These are phyloP conservation scores for Hippocampus kuda DNA, from an alignment of 2,797 vertebrate species.

Conservation along the genomic window DNA sequence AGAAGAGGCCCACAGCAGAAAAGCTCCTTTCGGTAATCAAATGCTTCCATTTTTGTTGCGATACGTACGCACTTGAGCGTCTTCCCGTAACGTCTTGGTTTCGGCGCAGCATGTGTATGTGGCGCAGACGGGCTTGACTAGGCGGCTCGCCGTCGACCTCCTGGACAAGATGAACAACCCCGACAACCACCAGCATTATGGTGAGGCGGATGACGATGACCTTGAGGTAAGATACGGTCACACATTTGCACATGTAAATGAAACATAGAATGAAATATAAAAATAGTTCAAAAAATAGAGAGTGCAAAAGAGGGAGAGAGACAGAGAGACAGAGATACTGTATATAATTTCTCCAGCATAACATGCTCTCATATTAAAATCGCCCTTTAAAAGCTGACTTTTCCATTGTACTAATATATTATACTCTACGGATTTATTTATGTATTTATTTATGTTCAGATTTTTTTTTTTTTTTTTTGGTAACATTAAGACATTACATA, in stretches of 20 bases:
- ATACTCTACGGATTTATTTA: too few species aligned
- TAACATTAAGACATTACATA: too few species aligned
- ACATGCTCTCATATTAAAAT: too few species aligned
- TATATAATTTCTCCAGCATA: too few species aligned
- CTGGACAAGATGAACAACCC: slow-evolving; percentile 95
- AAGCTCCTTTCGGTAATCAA: slow-evolving; percentile 82
- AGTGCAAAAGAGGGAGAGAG: too few species aligned
- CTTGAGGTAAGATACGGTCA: slow-evolving; percentile 71
- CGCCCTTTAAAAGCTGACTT: too few species aligned
- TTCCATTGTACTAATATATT: too few species aligned
- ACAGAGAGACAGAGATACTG: too few species aligned
- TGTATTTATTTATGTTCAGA: too few species aligned
- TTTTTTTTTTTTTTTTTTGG: too few species aligned
- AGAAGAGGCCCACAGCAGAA: slow-evolving; percentile 92
- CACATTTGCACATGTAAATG: neutral
- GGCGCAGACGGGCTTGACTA: slow-evolving; percentile 78
- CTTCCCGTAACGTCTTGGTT: neutral
- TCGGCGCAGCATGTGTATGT: slow-evolving; percentile 78
- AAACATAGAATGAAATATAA: neutral
- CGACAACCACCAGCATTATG: slow-evolving; percentile 82
- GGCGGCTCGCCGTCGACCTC: slow-evolving; percentile 83
- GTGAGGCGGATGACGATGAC: slow-evolving; percentile 85
- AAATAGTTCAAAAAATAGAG: too few species aligned
- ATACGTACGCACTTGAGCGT: neutral
- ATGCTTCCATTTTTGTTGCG: neutral